Evolutionary conservation across 2,113 vertebrate genomes (phyloP).

Genomic region (Phylloscopus trochiloides): DNA sequence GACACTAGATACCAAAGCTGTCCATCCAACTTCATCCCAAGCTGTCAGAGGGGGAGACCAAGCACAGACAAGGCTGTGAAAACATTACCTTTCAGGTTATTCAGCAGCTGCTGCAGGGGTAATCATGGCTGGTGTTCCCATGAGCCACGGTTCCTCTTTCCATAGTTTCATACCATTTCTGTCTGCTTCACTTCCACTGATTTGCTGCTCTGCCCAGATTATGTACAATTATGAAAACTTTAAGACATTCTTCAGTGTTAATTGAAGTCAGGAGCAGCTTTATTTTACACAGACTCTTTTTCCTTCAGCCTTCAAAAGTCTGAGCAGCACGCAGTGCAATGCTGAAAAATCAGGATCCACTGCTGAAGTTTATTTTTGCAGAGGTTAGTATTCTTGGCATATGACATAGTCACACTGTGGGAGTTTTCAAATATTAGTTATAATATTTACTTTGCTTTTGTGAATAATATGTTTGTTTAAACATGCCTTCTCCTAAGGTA

Average conservation of each 20-base stretch:
- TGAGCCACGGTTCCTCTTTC: neutral
- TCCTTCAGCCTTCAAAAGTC: neutral
- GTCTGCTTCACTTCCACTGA: neutral
- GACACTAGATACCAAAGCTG: neutral
- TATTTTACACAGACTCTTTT: neutral
- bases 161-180: neutral
- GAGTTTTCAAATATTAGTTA: slow-evolving; percentile 37
- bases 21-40: neutral
- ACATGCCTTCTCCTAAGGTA: slow-evolving; percentile 2
- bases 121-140: neutral
- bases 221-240: neutral
- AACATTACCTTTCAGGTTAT: neutral
- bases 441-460: slow-evolving; percentile 44
- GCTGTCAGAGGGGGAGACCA: neutral
- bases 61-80: neutral
- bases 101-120: neutral
- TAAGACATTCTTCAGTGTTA: neutral
- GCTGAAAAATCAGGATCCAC: neutral
- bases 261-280: neutral
- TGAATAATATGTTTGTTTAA: slow-evolving; percentile 38
- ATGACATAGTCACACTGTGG: neutral
- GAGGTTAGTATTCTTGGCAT: slow-evolving; percentile 32
- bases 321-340: neutral
- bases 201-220: neutral
- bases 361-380: slow-evolving; percentile 41